Conservation (phyloP, 2,888 invertebrate species). For the Pharmacophagus antenor region DNA sequence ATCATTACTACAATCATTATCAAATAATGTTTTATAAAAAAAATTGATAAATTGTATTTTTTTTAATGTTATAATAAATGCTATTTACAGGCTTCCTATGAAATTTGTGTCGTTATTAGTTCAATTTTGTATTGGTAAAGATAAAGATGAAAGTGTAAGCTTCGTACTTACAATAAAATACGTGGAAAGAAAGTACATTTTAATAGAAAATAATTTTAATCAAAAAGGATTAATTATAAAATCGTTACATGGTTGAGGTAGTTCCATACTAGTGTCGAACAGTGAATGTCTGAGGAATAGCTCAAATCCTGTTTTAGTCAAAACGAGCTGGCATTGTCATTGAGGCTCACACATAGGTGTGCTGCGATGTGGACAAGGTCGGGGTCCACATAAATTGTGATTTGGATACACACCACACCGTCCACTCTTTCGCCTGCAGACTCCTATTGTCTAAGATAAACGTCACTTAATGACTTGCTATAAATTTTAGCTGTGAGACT, state of each 20-base stretch:
- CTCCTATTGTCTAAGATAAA: conserved; percentile 23
- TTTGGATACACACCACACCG: conserved; percentile 18
- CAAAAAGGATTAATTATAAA: neutral
- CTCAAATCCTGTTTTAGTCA: conserved; percentile 19
- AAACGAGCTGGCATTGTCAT: conserved; percentile 22
- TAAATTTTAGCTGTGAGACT: no score
- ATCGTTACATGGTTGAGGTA: neutral
- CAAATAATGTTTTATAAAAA: no score
- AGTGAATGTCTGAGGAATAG: conserved; percentile 1
- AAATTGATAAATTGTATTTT: no score
- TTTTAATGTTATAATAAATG: no score
- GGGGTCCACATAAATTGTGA: conserved; percentile 21
- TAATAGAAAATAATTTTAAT: neutral
- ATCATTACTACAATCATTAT: no score
- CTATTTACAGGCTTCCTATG: no score
- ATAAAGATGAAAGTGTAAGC: no score
- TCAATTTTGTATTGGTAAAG: no score
- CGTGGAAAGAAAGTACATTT: neutral
- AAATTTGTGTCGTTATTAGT: no score
- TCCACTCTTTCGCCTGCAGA: conserved; percentile 27
- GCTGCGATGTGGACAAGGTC: conserved; percentile 29
- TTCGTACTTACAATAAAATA: no score
- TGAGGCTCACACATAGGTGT: conserved; percentile 15
- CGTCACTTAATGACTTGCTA: conserved; percentile 9
- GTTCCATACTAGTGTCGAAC: neutral